Evolutionary conservation across 2,113 vertebrate genomes (phyloP).

Genomic region (Dasyornis broadbenti): DNA sequence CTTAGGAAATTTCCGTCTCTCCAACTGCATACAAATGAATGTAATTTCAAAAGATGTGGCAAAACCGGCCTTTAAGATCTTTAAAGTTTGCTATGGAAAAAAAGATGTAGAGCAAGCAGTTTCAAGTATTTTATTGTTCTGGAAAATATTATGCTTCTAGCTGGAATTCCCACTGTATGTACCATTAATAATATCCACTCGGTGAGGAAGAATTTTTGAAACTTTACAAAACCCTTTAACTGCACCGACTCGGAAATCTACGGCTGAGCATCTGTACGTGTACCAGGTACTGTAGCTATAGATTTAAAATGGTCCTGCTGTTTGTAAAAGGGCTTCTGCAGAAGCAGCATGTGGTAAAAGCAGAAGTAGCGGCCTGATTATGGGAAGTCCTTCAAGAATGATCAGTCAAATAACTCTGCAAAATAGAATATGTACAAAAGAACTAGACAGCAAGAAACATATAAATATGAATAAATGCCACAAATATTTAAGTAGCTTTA

Average conservation of each 20-base stretch:
- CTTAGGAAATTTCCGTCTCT: background rate
- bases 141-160: background rate
- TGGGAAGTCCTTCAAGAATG: background rate
- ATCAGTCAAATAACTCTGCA: background rate
- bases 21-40: background rate
- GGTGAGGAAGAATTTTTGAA: slow-evolving; percentile 2
- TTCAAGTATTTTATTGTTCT: slow-evolving; percentile 39
- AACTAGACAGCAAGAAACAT: background rate
- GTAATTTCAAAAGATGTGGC: background rate
- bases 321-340: background rate
- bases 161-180: background rate
- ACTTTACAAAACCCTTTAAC: slow-evolving; percentile 3
- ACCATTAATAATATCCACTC: background rate
- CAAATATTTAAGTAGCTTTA: background rate
- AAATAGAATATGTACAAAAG: background rate
- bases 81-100: background rate
- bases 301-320: background rate
- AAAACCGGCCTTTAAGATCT: background rate
- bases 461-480: background rate
- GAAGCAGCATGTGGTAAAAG: background rate
- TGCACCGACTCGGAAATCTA: background rate
- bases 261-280: accelerated
- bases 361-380: background rate
- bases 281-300: background rate
- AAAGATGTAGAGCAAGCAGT: background rate